These are phyloP conservation scores for Hypsibius dujardini DNA, from an alignment of 1,140 invertebrate genomes.

Conservation along the genomic window DNA sequence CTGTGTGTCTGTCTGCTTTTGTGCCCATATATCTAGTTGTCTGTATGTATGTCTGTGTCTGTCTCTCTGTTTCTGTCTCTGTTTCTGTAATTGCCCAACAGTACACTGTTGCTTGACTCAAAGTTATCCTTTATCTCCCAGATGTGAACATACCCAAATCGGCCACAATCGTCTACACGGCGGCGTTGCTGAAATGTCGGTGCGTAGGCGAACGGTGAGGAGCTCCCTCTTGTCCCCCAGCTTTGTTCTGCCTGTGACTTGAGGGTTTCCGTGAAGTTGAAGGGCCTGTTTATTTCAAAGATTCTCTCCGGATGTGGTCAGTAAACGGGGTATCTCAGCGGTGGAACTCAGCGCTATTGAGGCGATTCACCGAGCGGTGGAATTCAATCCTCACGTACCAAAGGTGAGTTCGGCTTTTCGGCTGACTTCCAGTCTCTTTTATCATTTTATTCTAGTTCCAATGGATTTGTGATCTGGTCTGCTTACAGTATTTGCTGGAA, in stretches of 20 bases:
- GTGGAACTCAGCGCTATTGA: slow-evolving; percentile 87
- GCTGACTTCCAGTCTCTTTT: too few species aligned
- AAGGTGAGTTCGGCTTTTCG: too few species aligned
- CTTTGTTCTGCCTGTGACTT: too few species aligned
- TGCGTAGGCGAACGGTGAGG: slow-evolving; percentile 71
- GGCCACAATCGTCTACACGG: slow-evolving; percentile 90
- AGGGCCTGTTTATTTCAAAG: slow-evolving; percentile 27
- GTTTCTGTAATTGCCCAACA: too few species aligned
- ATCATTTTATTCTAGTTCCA: too few species aligned
- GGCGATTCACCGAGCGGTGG: slow-evolving; percentile 87
- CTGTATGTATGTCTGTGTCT: too few species aligned
- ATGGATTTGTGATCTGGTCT: slow-evolving; percentile 17
- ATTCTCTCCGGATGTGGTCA: slow-evolving; percentile 65
- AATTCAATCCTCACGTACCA: slow-evolving; percentile 96
- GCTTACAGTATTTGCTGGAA: slow-evolving; percentile 67
- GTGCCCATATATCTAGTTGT: too few species aligned
- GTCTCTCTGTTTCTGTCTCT: too few species aligned
- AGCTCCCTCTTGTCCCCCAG: too few species aligned
- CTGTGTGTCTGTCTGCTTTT: too few species aligned
- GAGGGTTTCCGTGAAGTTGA: too few species aligned
- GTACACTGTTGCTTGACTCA: neutral
- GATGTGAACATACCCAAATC: slow-evolving; percentile 87
- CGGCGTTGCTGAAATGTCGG: slow-evolving; percentile 77
- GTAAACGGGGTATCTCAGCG: slow-evolving; percentile 63
- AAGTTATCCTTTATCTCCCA: slow-evolving; percentile 26